Evolutionary conservation across 2,888 invertebrate species (phyloP).

Genomic region (Girardia tigrina): DNA sequence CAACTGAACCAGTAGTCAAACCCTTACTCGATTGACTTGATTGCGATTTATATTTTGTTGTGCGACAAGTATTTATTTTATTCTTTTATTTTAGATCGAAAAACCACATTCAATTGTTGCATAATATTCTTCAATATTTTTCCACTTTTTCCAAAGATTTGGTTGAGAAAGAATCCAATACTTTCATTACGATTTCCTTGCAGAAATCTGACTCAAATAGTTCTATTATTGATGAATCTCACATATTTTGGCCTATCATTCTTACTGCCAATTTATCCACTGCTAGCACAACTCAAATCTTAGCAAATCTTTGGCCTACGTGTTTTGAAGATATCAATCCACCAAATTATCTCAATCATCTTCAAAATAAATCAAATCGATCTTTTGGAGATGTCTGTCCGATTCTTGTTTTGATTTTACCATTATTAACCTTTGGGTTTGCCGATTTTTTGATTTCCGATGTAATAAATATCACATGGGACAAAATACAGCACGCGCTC

Average conservation of each 20-base stretch:
- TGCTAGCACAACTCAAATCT: neutral
- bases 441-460: neutral
- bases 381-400: neutral
- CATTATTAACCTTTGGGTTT: conserved; percentile 1
- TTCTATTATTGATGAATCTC: neutral
- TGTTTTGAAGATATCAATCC: neutral
- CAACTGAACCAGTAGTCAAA: no score
- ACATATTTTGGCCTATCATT: neutral
- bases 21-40: no score
- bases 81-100: no score
- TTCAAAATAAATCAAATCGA: neutral
- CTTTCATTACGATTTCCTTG: neutral
- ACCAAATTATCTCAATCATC: neutral
- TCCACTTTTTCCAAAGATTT: neutral
- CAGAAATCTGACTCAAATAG: neutral
- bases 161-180: neutral
- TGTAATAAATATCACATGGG: neutral
- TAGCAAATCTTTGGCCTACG: neutral
- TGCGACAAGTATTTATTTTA: no score
- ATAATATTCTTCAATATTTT: neutral
- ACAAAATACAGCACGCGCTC: neutral
- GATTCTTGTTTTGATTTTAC: conserved; percentile 12
- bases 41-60: no score
- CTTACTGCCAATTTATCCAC: neutral
- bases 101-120: neutral